Evolutionary conservation across 2,888 invertebrate genomes (phyloP).

Genomic region (Papilio protenor): DNA sequence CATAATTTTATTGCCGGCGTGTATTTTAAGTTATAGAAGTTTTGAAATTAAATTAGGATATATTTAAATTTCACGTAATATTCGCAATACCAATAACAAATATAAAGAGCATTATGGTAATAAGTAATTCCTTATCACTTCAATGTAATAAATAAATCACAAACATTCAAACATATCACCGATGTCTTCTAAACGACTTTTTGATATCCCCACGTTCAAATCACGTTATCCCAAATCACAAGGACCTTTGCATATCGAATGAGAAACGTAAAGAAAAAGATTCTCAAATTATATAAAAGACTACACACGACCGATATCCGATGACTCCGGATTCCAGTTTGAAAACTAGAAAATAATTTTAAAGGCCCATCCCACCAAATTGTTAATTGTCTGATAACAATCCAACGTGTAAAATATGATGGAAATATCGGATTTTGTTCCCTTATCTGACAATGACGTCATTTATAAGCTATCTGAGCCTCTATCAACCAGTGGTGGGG

Average conservation of each 20-base stretch:
- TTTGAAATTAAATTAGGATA: too few species aligned
- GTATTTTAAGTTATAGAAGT: too few species aligned
- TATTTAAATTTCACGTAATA: too few species aligned
- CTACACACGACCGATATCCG: not conserved
- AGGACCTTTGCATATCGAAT: not conserved
- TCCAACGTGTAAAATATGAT: too few species aligned
- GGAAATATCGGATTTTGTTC: too few species aligned
- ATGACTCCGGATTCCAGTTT: not conserved
- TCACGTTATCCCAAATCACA: conserved; percentile 11
- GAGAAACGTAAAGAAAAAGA: not conserved
- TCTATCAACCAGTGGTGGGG: too few species aligned
- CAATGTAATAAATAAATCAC: not conserved
- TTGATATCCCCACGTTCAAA: conserved; percentile 10
- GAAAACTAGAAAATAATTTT: not conserved
- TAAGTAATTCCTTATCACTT: not conserved
- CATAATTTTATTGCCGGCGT: too few species aligned
- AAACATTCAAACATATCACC: not conserved
- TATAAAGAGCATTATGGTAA: not conserved
- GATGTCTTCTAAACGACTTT: conserved; percentile 2
- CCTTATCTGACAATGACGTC: too few species aligned
- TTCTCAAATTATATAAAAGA: not conserved
- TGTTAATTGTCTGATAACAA: too few species aligned
- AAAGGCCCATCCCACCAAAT: too few species aligned
- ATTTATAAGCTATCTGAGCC: too few species aligned
- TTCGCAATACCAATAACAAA: too few species aligned